Percentiles rank a stretch among this genome's conserved stretches.
phyloP scores from a whole-genome alignment of 2,113 vertebrate species.

The Echinops telfairi region DNA sequence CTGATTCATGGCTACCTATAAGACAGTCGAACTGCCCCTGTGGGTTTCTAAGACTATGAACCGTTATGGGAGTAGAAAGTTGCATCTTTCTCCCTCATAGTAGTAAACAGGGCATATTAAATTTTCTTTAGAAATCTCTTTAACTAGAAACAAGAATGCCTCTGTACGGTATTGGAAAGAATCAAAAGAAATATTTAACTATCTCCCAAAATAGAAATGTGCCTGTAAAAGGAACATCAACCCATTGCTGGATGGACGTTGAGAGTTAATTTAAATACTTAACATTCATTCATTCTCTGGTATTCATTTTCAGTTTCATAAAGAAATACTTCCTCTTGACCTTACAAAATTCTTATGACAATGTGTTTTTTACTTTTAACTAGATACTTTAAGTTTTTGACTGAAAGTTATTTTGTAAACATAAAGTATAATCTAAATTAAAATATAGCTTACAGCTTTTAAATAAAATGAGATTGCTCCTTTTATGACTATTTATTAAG shows the following conservation, averaged over 20 bases:
- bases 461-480: neutral
- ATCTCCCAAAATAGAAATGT: neutral
- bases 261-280: neutral
- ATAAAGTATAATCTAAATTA: slow-evolving; percentile 16
- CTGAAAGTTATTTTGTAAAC: slow-evolving; percentile 41
- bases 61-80: no score
- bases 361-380: neutral
- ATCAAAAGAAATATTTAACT: neutral
- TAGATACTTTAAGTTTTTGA: neutral
- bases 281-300: neutral
- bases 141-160: neutral
- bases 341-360: neutral
- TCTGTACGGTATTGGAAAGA: neutral
- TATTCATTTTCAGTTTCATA: neutral
- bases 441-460: neutral
- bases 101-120: neutral
- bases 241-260: neutral
- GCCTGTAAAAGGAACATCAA: neutral
- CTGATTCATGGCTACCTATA: no score
- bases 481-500: neutral
- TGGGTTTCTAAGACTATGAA: no score
- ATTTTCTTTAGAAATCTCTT: slow-evolving; percentile 10
- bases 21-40: no score
- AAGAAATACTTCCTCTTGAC: neutral
- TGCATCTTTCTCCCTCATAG: no score